Base-by-base conservation (phyloP, 2,797 vertebrate species). In the Paramormyrops hopkinsi region DNA sequence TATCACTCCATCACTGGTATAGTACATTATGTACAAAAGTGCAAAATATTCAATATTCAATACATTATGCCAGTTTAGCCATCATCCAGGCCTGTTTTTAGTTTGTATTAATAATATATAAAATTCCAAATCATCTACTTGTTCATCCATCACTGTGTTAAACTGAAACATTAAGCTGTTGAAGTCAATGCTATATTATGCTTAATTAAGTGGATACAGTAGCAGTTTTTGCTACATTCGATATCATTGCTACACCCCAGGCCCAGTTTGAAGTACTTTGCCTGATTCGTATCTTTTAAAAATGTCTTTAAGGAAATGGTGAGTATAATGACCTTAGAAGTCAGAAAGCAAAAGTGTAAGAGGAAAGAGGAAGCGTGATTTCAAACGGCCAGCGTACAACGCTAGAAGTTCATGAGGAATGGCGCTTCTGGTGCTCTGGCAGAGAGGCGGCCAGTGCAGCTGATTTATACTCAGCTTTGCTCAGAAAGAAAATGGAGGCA, bases 401-500 rank as follows among this genome's bases (percentile, higher is more conserved):
- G 5, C 9, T 82, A 46, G n/a, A 84, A 14, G 82, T 50, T 29
- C 82, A 11, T 6, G 46, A 25, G 46, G 82, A 12, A 84, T 4
- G 46, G 9, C 2, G 2, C 17, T 33, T 3, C n/a, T 83, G 37
- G n/a, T 50, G 17, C 82, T 29, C 44, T 4, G 82, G 46, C n/a
- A 50, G 44, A 25, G 2, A 82, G 19, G 3, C 48, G 37, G 9
- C 8, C 37, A 25, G 82, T 14, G 8, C 19, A 2, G 9, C 82
- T 51, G 46, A 50, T 25, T 84, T 29, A 50, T 22, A 86, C 50
- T 93, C 62, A 84, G 53, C 86, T 29, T 90, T 92, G 92, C 91
- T 62, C 88, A 89, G 79, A 92, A 92, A 92, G 93, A 90, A 95
- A 93, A 93, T 11, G 95, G 93, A 96, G 92, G 90, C 95, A 92